Conservation (phyloP, 2,797 vertebrate genomes). For the Cyprinella venusta region DNA sequence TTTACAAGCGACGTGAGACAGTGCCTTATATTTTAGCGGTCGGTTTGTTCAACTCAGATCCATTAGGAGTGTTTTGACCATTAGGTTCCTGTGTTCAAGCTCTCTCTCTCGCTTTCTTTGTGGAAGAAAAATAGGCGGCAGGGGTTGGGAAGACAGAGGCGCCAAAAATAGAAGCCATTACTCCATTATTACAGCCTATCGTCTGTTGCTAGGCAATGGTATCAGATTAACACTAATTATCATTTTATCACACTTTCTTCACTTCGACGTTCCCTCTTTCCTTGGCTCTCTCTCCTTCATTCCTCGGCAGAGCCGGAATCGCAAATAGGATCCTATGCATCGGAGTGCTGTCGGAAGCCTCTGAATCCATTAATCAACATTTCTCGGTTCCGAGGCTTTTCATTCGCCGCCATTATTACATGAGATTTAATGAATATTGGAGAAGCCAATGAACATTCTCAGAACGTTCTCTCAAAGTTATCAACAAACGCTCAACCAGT, state of each 20-base stretch:
- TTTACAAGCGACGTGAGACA: conserved; percentile 11
- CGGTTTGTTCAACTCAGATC: neutral
- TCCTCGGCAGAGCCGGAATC: conserved; percentile 38
- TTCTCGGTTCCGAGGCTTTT: conserved; percentile 39
- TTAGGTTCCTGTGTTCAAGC: neutral
- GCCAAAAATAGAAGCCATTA: conserved; percentile 68
- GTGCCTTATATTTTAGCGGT: conserved; percentile 16
- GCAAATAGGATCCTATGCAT: conserved; percentile 51
- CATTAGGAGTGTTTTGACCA: conserved; percentile 29
- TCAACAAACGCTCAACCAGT: neutral
- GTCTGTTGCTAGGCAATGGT: conserved; percentile 70
- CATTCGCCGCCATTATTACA: conserved; percentile 42
- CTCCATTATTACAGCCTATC: conserved; percentile 67
- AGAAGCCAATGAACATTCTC: neutral
- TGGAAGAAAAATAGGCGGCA: conserved; percentile 41
- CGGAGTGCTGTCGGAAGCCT: conserved; percentile 30
- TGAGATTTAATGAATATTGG: conserved; percentile 40
- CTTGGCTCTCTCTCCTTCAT: conserved; percentile 28
- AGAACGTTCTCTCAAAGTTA: neutral
- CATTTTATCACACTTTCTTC: conserved; percentile 66
- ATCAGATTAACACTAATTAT: conserved; percentile 72
- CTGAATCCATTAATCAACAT: conserved; percentile 50
- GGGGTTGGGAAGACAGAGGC: conserved; percentile 53
- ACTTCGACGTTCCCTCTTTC: conserved; percentile 44
- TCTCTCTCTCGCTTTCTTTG: conserved; percentile 21